Evolutionary conservation across 2,888 invertebrate genomes (phyloP).

Genomic region (Epistrophella euchroma): DNA sequence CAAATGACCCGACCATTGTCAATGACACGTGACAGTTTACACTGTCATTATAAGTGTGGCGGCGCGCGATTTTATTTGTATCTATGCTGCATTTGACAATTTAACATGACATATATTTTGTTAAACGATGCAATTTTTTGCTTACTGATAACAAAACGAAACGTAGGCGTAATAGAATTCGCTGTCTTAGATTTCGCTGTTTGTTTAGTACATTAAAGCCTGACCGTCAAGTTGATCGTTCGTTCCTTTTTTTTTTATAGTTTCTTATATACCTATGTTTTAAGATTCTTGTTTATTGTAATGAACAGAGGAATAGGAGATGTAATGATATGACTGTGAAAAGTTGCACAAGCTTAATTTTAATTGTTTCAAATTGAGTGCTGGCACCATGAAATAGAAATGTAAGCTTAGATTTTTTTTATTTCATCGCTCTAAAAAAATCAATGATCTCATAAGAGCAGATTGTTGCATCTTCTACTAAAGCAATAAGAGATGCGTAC

Average conservation of each 20-base stretch:
- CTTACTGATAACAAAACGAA: slow-evolving; percentile 57
- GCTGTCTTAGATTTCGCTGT: slow-evolving; percentile 27
- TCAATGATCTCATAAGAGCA: slow-evolving; percentile 64
- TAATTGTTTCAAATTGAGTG: slow-evolving; percentile 61
- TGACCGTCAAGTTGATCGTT: slow-evolving; percentile 47
- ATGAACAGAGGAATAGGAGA: slow-evolving; percentile 25
- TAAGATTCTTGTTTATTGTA: background rate
- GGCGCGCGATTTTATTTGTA: slow-evolving; percentile 14
- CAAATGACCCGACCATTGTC: slow-evolving; percentile 60
- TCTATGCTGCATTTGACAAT: slow-evolving; percentile 57
- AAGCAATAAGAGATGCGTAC: slow-evolving; percentile 30
- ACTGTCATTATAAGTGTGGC: slow-evolving; percentile 36
- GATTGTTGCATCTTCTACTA: slow-evolving; percentile 60
- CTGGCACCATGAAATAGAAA: slow-evolving; percentile 31
- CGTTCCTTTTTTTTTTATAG: background rate
- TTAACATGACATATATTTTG: slow-evolving; percentile 5
- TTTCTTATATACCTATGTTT: background rate
- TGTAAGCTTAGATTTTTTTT: slow-evolving; percentile 2
- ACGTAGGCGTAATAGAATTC: slow-evolving; percentile 59
- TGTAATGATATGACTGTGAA: slow-evolving; percentile 31
- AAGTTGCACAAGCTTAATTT: slow-evolving; percentile 61
- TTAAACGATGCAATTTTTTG: slow-evolving; percentile 47
- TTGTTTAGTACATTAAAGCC: slow-evolving; percentile 33
- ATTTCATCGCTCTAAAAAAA: slow-evolving; percentile 26
- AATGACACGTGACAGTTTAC: slow-evolving; percentile 71